Evolutionary conservation across 2,888 invertebrate genomes (phyloP), one percentile per base, ranked within the genome.

Genomic region (Dione vanillae): DNA sequence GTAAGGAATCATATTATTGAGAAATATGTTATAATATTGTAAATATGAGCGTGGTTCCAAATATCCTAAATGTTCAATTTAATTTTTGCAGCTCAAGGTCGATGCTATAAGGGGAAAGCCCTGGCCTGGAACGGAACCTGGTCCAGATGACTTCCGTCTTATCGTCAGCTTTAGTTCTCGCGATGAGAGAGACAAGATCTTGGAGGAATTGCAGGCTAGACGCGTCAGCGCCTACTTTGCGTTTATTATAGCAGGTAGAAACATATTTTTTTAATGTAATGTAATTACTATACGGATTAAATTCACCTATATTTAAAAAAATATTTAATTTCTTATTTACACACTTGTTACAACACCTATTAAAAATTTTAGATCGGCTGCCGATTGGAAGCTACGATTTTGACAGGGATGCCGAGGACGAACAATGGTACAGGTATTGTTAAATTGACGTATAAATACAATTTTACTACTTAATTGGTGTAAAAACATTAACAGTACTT

Each of bases 291-390:
- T 27, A 27, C 27, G 2, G 2, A 27, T 27, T 27, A 3, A 27
- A 27, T 27, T 27, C n/a, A n/a, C n/a, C n/a, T 27, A 27, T 3
- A 27, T 27, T 27, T 27, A 3, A 27, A 27, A 27, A 27, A 3
- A 27, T 27, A 27, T 27, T 27, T 2, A 27, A 27, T 27, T 27
- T 3, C 27, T 27, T 27, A 27, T 27, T 27, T 14, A 19, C 14
- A 20, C 35, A 40, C 7, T 19, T 8, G 3, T 37, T 0, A 59
- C 10, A 14, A 40, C 20, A n/a, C 2, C 41, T 67, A 1, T 64
- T 64, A 19, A 40, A 20, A 14, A 65, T 20, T 67, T 67, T 41
- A 67, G 67, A 67, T 61, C 5, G 40, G 12, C 35, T 51, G 27
- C 59, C 59, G 8, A 20, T 59, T 9, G 40, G 19, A 27, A 20